These are phyloP conservation scores for Mamestra brassicae DNA, from an alignment of 2,888 invertebrate species.

Conservation along the genomic window DNA sequence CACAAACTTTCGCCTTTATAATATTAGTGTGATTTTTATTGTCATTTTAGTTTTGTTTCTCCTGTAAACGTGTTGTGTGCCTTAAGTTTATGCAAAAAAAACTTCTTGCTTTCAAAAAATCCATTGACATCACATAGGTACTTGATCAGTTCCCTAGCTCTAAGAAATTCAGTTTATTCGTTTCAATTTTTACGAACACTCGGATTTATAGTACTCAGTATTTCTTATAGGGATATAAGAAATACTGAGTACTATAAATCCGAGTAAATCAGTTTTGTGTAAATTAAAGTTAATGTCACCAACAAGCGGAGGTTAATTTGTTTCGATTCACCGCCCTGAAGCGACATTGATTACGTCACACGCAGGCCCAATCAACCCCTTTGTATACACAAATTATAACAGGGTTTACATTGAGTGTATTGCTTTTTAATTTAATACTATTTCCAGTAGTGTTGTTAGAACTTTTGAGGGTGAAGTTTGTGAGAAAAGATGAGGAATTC, in stretches of 20 bases:
- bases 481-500: slow-evolving; percentile 1
- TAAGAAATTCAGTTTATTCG: neutral
- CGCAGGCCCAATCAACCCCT: slow-evolving; percentile 73
- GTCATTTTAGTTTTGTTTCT: too few relatives aligned
- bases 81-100: too few relatives aligned
- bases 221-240: too few relatives aligned
- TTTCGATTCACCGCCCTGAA: slow-evolving; percentile 72
- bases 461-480: neutral
- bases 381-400: slow-evolving; percentile 68
- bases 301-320: slow-evolving; percentile 72
- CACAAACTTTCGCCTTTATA: too few relatives aligned
- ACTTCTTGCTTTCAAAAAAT: too few relatives aligned
- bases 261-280: slow-evolving; percentile 67
- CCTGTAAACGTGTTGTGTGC: too few relatives aligned
- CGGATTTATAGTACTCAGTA: too few relatives aligned
- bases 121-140: neutral
- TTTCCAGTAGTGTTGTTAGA: neutral
- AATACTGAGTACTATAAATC: slow-evolving; percentile 41
- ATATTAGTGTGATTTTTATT: too few relatives aligned
- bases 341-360: slow-evolving; percentile 72
- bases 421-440: slow-evolving; percentile 44
- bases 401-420: slow-evolving; percentile 48
- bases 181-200: neutral
- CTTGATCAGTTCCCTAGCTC: neutral
- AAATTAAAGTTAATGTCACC: slow-evolving; percentile 72